Conservation (phyloP, 2,113 vertebrate genomes). For the Brachirus orientalis region DNA sequence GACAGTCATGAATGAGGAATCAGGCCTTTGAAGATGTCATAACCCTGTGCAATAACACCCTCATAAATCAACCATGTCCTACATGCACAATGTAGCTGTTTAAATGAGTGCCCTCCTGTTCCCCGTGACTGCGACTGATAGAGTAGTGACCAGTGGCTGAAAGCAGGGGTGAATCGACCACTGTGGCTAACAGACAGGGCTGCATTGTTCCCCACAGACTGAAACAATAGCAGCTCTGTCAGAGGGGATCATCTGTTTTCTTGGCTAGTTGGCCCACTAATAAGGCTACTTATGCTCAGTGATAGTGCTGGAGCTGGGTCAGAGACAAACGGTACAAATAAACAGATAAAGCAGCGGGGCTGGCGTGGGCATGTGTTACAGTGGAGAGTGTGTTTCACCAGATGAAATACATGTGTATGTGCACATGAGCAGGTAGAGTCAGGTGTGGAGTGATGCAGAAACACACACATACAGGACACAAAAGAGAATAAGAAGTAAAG, state of each 20-base stretch:
- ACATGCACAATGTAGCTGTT: constrained; percentile 35
- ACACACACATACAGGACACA: neutral
- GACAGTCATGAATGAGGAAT: constrained; percentile 15
- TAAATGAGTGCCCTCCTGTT: constrained; percentile 19
- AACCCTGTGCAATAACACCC: constrained; percentile 43
- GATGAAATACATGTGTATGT: neutral
- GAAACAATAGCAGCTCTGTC: constrained; percentile 76
- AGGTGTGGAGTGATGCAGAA: neutral
- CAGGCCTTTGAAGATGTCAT: constrained; percentile 33
- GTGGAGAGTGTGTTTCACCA: constrained; percentile 1
- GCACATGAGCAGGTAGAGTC: neutral
- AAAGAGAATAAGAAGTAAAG: constrained; percentile 3
- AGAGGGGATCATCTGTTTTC: constrained; percentile 76
- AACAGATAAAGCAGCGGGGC: constrained; percentile 48
- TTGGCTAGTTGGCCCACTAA: constrained; percentile 75
- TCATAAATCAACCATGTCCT: constrained; percentile 48
- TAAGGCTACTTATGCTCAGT: constrained; percentile 71
- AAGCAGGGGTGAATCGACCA: constrained; percentile 63
- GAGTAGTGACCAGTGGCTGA: constrained; percentile 65
- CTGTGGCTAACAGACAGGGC: constrained; percentile 66
- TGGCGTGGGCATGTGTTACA: constrained; percentile 14
- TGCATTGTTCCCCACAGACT: constrained; percentile 57
- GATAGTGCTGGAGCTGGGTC: constrained; percentile 62
- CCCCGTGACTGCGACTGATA: constrained; percentile 51
- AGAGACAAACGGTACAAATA: constrained; percentile 55